phyloP scores from a whole-genome alignment of 2,113 vertebrate species.

The Aspidoscelis tigris region DNA sequence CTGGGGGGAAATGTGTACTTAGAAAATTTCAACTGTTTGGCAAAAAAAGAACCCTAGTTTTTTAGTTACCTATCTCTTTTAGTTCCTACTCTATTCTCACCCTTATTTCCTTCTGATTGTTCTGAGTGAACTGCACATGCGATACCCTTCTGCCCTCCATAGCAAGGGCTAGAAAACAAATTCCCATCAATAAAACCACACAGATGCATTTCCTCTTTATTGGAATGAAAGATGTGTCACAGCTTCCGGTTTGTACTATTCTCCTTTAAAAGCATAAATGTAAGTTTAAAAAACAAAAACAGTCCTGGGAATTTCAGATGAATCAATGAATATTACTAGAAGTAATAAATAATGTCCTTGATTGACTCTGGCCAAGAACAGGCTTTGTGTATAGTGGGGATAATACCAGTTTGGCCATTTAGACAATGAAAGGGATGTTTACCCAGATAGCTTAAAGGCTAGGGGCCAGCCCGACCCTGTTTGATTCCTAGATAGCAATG shows the following conservation, averaged over 20 bases:
- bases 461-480: background rate
- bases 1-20: too few relatives aligned
- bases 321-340: slow-evolving; percentile 42
- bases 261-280: slow-evolving; percentile 66
- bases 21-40: too few relatives aligned
- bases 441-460: background rate
- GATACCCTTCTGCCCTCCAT: background rate
- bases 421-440: background rate
- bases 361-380: background rate
- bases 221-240: slow-evolving; percentile 58
- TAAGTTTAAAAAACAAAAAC: slow-evolving; percentile 33
- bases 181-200: slow-evolving; percentile 26
- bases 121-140: too few relatives aligned
- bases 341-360: slow-evolving; percentile 67
- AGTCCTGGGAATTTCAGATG: slow-evolving; percentile 59
- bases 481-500: slow-evolving; percentile 45
- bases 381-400: background rate
- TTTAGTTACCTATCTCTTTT: too few relatives aligned
- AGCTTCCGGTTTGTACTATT: slow-evolving; percentile 50
- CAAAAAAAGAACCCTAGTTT: too few relatives aligned
- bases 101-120: too few relatives aligned
- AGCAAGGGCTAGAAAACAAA: background rate
- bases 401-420: accelerated
- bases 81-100: too few relatives aligned
- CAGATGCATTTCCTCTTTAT: slow-evolving; percentile 57